These are phyloP conservation scores for Camponotus pennsylvanicus DNA, from an alignment of 1,140 invertebrate species.

Conservation along the genomic window DNA sequence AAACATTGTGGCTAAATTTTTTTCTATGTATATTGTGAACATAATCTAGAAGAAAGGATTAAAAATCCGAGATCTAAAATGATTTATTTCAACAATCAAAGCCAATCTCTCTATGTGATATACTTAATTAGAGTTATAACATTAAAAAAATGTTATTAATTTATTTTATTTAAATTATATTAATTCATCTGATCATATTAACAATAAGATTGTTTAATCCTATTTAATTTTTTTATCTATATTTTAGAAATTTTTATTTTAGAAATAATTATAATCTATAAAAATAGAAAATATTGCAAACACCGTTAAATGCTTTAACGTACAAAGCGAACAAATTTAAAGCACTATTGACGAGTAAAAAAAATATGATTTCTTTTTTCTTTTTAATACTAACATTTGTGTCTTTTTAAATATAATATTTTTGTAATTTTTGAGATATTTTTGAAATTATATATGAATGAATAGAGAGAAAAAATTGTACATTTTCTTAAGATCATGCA, in stretches of 20 bases:
- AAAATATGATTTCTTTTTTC: too few species aligned
- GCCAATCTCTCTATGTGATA: neutral
- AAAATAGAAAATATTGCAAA: neutral
- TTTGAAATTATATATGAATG: too few species aligned
- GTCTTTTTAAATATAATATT: too few species aligned
- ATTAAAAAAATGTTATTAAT: neutral
- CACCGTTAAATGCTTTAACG: neutral
- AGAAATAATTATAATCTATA: neutral
- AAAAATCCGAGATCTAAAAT: neutral
- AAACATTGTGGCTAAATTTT: neutral
- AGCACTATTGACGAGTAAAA: too few species aligned
- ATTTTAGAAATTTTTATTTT: neutral
- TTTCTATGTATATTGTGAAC: neutral
- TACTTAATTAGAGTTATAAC: neutral
- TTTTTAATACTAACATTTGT: too few species aligned
- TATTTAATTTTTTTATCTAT: neutral
- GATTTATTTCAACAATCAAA: neutral
- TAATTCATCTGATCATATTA: neutral
- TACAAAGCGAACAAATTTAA: too few species aligned
- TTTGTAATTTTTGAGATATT: too few species aligned
- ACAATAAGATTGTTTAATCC: neutral
- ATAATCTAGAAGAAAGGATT: neutral
- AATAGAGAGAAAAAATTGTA: too few species aligned
- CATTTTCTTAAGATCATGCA: too few species aligned
- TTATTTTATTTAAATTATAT: neutral